These are phyloP conservation scores for Anomalospiza imberbis DNA, from an alignment of 2,797 vertebrate species.

Conservation along the genomic window DNA sequence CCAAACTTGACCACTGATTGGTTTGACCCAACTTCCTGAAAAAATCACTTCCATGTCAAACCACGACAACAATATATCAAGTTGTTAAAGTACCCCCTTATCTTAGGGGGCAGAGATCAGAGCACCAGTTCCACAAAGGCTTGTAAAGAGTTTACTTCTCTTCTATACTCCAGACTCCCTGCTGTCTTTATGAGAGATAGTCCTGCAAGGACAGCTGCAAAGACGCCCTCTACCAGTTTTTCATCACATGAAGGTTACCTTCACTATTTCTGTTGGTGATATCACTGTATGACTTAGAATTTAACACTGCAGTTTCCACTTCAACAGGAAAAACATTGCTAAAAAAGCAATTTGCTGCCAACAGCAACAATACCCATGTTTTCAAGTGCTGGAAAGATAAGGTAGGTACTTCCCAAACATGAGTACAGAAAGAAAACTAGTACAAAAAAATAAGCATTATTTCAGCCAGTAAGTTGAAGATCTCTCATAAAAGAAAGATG, in stretches of 20 bases:
- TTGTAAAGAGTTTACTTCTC: neutral
- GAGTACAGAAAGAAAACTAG: neutral
- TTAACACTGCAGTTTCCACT: neutral
- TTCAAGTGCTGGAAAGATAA: neutral
- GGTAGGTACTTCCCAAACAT: neutral
- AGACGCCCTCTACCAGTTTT: neutral
- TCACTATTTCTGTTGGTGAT: neutral
- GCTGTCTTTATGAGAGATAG: neutral
- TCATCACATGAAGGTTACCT: neutral
- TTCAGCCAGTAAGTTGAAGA: neutral
- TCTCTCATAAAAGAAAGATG: neutral
- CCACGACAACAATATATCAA: too few species aligned
- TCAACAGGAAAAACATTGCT: neutral
- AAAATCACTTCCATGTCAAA: too few species aligned
- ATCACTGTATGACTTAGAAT: neutral
- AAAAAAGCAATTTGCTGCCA: neutral
- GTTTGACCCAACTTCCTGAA: too few species aligned
- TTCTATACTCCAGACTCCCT: neutral
- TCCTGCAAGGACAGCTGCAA: neutral
- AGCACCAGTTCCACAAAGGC: neutral
- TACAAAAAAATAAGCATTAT: neutral
- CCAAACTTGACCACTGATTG: too few species aligned
- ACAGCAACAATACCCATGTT: neutral
- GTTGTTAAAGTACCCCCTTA: neutral
- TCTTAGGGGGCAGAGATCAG: neutral